phyloP scores from a whole-genome alignment of 1,140 invertebrate genomes.

The Drosophila eugracilis region DNA sequence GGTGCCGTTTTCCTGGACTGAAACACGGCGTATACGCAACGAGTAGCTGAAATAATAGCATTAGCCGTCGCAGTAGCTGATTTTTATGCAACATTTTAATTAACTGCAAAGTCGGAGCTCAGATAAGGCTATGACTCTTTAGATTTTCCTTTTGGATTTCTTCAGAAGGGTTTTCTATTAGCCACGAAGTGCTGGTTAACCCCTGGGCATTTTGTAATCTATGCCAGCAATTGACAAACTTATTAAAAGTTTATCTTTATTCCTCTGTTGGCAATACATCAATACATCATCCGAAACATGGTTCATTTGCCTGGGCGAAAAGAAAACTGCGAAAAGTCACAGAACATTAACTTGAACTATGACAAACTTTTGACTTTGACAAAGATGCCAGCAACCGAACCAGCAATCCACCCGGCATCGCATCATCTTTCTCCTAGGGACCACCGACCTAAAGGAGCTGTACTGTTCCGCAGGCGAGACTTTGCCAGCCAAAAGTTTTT shows the following conservation, averaged over 20 bases:
- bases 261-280: constrained; percentile 53
- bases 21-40: constrained; percentile 64
- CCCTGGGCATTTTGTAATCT: constrained; percentile 31
- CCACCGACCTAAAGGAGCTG: background rate
- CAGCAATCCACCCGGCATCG: constrained; percentile 50
- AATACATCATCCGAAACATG: constrained; percentile 67
- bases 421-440: constrained; percentile 7
- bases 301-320: constrained; percentile 65
- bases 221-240: constrained; percentile 67
- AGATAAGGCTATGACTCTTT: background rate
- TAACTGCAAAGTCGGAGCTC: constrained; percentile 30
- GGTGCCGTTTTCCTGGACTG: constrained; percentile 10
- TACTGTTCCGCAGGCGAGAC: constrained; percentile 19
- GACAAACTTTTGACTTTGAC: constrained; percentile 80
- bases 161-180: constrained; percentile 6
- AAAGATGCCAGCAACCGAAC: constrained; percentile 62
- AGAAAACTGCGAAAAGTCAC: constrained; percentile 75
- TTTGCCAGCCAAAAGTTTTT: constrained; percentile 62
- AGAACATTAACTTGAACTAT: constrained; percentile 83
- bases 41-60: constrained; percentile 41
- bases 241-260: constrained; percentile 65
- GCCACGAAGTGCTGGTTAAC: constrained; percentile 29
- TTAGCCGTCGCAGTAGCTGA: constrained; percentile 60
- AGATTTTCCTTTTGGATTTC: no score
- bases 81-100: constrained; percentile 72